phyloP scores from a whole-genome alignment of 2,888 invertebrate genomes.

The Nomada fabriciana region DNA sequence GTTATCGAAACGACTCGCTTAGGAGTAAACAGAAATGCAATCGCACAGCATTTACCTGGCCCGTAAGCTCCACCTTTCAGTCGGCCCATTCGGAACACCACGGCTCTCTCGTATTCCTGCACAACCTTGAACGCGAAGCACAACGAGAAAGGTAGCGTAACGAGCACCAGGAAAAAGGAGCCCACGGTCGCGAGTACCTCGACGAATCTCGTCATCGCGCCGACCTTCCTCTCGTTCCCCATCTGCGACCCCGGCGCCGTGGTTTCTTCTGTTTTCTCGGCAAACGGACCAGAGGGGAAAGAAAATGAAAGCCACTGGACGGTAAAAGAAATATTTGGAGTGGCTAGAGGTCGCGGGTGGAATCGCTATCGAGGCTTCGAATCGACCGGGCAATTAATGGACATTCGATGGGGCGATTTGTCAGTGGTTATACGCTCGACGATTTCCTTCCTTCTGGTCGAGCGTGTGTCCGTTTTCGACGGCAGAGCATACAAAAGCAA shows the following conservation, averaged over 20 bases:
- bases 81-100: constrained; percentile 94
- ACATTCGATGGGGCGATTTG: constrained; percentile 43
- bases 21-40: constrained; percentile 2
- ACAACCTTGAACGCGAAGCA: constrained; percentile 95
- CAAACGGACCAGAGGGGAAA: background rate
- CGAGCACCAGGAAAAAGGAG: constrained; percentile 90
- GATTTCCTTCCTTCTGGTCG: constrained; percentile 31
- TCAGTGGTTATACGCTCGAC: constrained; percentile 41
- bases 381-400: constrained; percentile 41
- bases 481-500: constrained; percentile 58
- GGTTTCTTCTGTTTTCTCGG: constrained; percentile 18
- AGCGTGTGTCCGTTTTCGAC: constrained; percentile 48
- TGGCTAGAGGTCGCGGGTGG: background rate
- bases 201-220: constrained; percentile 87
- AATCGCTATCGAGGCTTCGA: background rate
- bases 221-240: constrained; percentile 39
- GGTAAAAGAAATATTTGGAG: background rate
- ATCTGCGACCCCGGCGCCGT: background rate
- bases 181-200: constrained; percentile 90
- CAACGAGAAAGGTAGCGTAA: constrained; percentile 93
- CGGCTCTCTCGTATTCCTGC: constrained; percentile 94
- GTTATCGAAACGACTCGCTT: background rate
- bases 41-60: constrained; percentile 79
- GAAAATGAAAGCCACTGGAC: background rate
- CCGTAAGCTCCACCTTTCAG: constrained; percentile 82